Percentiles rank a stretch among this genome's conserved stretches.
Conservation (phyloP, 2,888 invertebrate genomes). For the Carabus problematicus region DNA sequence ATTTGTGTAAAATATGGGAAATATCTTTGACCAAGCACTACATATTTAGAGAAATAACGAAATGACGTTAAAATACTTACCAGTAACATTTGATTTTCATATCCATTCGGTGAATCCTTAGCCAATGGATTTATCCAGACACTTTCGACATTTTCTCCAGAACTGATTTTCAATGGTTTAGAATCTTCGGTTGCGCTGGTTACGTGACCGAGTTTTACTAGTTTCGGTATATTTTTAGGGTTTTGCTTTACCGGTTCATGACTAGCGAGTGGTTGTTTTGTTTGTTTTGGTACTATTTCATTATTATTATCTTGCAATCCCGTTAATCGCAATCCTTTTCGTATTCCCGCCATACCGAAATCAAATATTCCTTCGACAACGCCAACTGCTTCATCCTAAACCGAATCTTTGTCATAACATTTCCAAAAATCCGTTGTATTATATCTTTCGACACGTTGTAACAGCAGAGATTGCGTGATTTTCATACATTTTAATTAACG, state of each 20-base stretch:
- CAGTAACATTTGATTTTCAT: slow-evolving; percentile 54
- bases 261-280: neutral
- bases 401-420: slow-evolving; percentile 13
- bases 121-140: slow-evolving; percentile 56
- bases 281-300: slow-evolving; percentile 7
- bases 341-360: slow-evolving; percentile 68
- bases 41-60: neutral
- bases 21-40: neutral
- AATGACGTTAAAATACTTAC: slow-evolving; percentile 44
- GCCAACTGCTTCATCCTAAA: slow-evolving; percentile 69
- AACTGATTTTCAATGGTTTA: neutral
- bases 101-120: slow-evolving; percentile 50
- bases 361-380: slow-evolving; percentile 70
- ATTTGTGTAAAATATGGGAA: too few species aligned
- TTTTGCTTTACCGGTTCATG: slow-evolving; percentile 20
- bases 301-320: slow-evolving; percentile 64
- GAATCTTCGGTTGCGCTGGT: slow-evolving; percentile 18
- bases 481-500: too few species aligned
- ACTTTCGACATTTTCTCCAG: slow-evolving; percentile 50
- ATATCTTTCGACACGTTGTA: too few species aligned
- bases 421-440: neutral
- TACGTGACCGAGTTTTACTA: slow-evolving; percentile 36
- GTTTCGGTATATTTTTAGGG: slow-evolving; percentile 32
- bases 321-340: slow-evolving; percentile 67
- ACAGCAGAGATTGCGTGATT: too few species aligned